Conservation (phyloP, 1,140 invertebrate species). For the Pogonus chalceus region DNA sequence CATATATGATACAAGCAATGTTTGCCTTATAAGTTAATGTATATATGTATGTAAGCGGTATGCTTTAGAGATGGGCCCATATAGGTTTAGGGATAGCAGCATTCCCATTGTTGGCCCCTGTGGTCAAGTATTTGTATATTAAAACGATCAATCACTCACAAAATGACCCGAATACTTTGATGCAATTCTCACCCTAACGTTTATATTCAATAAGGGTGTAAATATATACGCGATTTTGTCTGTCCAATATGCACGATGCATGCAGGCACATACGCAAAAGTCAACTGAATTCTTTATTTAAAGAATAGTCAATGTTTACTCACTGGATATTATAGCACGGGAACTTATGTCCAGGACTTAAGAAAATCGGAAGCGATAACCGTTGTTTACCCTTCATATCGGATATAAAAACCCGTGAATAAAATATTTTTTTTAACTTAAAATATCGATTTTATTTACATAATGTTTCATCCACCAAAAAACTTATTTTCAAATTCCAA, state of each 20-base stretch:
- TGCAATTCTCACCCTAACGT: neutral
- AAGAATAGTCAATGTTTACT: too few species aligned
- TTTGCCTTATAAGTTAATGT: neutral
- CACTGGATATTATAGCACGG: too few species aligned
- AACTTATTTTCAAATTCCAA: too few species aligned
- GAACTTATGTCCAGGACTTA: too few species aligned
- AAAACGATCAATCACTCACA: conserved; percentile 36
- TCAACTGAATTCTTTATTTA: neutral
- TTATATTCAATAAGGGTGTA: neutral
- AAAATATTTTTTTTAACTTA: too few species aligned
- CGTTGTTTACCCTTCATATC: too few species aligned
- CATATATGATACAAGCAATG: neutral
- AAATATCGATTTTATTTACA: too few species aligned
- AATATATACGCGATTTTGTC: neutral
- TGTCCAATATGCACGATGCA: neutral
- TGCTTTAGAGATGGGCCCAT: neutral
- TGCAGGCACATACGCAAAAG: neutral
- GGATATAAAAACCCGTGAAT: too few species aligned
- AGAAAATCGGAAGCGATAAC: too few species aligned
- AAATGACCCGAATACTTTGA: conserved; percentile 28
- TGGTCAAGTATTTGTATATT: conserved; percentile 39
- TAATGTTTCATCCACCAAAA: too few species aligned
- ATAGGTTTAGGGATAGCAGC: neutral
- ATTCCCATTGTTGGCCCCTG: conserved; percentile 29
- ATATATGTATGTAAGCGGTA: neutral